Percentiles rank a stretch among this genome's conserved stretches.
Evolutionary conservation across 2,113 vertebrate species (phyloP).

Genomic region (Pseudolaguvia tuberculata): DNA sequence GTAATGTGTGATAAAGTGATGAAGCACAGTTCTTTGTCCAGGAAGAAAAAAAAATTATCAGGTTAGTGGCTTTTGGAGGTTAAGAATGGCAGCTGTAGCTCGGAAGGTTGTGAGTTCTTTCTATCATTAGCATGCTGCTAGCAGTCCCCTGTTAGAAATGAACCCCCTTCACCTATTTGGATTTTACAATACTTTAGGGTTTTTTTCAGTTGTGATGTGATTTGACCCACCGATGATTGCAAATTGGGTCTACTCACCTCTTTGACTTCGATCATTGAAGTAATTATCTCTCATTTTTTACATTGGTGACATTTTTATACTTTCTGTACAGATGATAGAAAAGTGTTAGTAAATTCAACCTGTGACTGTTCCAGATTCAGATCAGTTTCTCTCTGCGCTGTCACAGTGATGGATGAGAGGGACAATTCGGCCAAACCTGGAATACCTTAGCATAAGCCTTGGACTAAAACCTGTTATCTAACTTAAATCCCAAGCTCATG

Average conservation of each 20-base stretch:
- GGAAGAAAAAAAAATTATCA: neutral
- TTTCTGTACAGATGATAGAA: neutral
- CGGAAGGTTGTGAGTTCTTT: neutral
- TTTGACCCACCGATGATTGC: neutral
- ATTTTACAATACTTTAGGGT: neutral
- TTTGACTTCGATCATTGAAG: neutral
- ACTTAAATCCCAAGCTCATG: neutral
- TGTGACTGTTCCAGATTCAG: neutral
- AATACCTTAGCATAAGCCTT: neutral
- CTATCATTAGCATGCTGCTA: no score
- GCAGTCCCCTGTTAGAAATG: no score
- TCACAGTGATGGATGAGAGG: constrained; percentile 11
- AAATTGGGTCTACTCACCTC: neutral
- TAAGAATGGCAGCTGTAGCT: neutral
- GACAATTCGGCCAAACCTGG: neutral
- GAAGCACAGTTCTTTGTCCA: no score
- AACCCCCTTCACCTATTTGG: no score
- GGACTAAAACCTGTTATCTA: neutral
- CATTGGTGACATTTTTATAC: neutral
- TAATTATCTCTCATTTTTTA: neutral
- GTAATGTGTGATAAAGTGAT: neutral
- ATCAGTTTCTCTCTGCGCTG: neutral
- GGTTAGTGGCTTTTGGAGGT: neutral
- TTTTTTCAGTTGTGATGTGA: neutral
- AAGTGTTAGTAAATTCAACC: neutral